phyloP scores from a whole-genome alignment of 2,888 invertebrate genomes.

The Herminia tarsipennalis region DNA sequence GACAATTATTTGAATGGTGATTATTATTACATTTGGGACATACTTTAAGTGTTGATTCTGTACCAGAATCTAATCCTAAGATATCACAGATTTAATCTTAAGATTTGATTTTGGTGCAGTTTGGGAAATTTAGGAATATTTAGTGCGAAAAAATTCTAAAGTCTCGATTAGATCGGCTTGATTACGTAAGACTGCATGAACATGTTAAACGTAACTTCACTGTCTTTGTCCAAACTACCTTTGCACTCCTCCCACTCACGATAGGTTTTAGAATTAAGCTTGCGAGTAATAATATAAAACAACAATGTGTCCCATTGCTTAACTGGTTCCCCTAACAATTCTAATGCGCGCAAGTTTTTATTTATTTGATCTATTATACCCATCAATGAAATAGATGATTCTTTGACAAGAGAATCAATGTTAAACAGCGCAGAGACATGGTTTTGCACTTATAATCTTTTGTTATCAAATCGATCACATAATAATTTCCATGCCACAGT shows the following conservation, averaged over 20 bases:
- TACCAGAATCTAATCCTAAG: background rate
- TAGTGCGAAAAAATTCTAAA: background rate
- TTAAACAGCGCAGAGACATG: slow-evolving; percentile 35
- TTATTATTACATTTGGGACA: slow-evolving; percentile 8
- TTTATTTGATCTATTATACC: slow-evolving; percentile 29
- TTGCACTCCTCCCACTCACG: slow-evolving; percentile 41
- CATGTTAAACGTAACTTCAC: slow-evolving; percentile 10
- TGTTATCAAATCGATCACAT: slow-evolving; percentile 37
- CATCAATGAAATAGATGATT: slow-evolving; percentile 28
- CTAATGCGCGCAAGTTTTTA: slow-evolving; percentile 37
- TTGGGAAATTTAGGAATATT: background rate
- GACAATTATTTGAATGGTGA: slow-evolving; percentile 5
- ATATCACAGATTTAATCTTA: background rate
- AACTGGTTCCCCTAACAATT: slow-evolving; percentile 29
- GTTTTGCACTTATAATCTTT: slow-evolving; percentile 31
- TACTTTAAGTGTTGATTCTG: background rate
- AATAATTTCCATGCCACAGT: slow-evolving; percentile 32
- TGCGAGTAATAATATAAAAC: slow-evolving; percentile 35
- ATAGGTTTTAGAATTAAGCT: slow-evolving; percentile 34
- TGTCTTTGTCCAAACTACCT: slow-evolving; percentile 11
- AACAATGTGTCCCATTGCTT: slow-evolving; percentile 37
- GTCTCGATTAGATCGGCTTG: slow-evolving; percentile 9
- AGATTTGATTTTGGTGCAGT: background rate
- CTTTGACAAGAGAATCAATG: slow-evolving; percentile 23
- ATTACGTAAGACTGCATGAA: slow-evolving; percentile 22